A percentile compares a stretch with the other conserved stretches of the same genome.
Evolutionary conservation across 2,888 invertebrate species (phyloP).

Genomic region (Griposia aprilina): DNA sequence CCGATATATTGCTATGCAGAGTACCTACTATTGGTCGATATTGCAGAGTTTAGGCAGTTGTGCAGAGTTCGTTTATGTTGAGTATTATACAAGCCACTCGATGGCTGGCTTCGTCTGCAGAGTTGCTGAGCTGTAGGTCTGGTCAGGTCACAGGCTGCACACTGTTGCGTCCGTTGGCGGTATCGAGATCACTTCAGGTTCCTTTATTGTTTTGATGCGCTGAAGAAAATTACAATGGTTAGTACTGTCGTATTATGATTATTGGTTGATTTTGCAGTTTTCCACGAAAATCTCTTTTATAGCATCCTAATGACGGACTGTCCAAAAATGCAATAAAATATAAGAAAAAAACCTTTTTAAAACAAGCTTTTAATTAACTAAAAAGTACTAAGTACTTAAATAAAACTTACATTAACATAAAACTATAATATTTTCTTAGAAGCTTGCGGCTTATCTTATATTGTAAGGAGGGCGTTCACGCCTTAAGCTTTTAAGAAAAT

Average conservation of each 20-base stretch:
- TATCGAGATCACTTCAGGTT: conserved; percentile 82
- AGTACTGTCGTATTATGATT: background rate
- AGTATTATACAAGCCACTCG: conserved; percentile 86
- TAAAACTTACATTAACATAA: no score
- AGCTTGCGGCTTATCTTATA: no score
- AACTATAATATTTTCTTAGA: no score
- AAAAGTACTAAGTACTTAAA: no score
- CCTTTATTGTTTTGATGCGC: conserved; percentile 83
- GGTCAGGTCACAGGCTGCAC: conserved; percentile 87
- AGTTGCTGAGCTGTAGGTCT: conserved; percentile 62
- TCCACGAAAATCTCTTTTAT: no score
- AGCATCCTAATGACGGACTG: background rate
- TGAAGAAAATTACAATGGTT: conserved; percentile 60
- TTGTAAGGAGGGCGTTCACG: no score
- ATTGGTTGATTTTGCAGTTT: background rate
- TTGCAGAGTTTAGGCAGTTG: conserved; percentile 30
- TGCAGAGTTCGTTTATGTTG: conserved; percentile 12
- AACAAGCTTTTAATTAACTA: no score
- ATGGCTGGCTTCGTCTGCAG: conserved; percentile 76
- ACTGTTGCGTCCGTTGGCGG: conserved; percentile 82
- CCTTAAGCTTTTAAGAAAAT: no score
- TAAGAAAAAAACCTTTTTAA: no score
- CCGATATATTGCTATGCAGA: background rate
- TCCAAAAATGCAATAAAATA: no score
- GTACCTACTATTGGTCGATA: background rate